phyloP scores from a whole-genome alignment of 2,888 invertebrate genomes.

The Caenorhabditis uteleia region DNA sequence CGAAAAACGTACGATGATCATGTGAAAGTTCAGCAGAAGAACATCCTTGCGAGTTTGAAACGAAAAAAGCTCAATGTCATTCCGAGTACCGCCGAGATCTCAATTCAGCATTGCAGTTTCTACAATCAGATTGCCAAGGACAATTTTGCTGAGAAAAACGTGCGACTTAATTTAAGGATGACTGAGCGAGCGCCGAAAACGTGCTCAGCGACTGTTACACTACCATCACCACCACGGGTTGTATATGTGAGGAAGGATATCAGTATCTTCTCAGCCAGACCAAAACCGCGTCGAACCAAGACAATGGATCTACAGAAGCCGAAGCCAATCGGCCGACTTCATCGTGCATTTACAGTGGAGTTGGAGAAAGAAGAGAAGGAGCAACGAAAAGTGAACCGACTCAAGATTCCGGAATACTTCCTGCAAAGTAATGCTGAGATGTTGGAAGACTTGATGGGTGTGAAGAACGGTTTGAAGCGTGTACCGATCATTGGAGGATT shows the following conservation, averaged over 20 bases:
- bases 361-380: slow-evolving; percentile 41
- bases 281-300: slow-evolving; percentile 31
- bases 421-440: slow-evolving; percentile 42
- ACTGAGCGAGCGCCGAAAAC: slow-evolving; percentile 57
- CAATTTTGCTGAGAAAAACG: slow-evolving; percentile 55
- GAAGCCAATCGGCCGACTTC: slow-evolving; percentile 40
- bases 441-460: slow-evolving; percentile 46
- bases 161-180: slow-evolving; percentile 61
- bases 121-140: slow-evolving; percentile 45
- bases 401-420: slow-evolving; percentile 55
- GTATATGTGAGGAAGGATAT: slow-evolving; percentile 42
- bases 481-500: slow-evolving; percentile 50
- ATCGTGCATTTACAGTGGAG: slow-evolving; percentile 44
- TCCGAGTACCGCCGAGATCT: slow-evolving; percentile 59
- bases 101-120: slow-evolving; percentile 66
- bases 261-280: slow-evolving; percentile 14
- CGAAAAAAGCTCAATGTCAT: slow-evolving; percentile 37
- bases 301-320: slow-evolving; percentile 37
- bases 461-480: slow-evolving; percentile 46
- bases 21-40: slow-evolving; percentile 39
- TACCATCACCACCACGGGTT: slow-evolving; percentile 47
- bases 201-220: slow-evolving; percentile 28
- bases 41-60: slow-evolving; percentile 41
- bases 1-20: slow-evolving; percentile 34
- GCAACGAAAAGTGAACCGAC: slow-evolving; percentile 42